These are phyloP conservation scores for Calliphora vicina DNA, from an alignment of 1,140 invertebrate species.

Conservation along the genomic window DNA sequence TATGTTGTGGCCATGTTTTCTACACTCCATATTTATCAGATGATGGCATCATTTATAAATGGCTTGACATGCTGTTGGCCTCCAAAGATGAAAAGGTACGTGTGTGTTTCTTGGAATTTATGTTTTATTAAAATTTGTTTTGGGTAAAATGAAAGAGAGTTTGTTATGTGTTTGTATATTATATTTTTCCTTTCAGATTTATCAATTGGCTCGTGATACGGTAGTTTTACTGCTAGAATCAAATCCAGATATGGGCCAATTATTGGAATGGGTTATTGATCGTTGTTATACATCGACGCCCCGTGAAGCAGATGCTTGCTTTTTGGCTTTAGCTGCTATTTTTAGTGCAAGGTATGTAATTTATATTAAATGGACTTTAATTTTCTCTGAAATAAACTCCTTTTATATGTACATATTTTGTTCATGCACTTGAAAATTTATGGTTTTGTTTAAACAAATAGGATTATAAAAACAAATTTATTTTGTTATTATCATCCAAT, in stretches of 20 bases:
- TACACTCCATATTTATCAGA: constrained; percentile 82
- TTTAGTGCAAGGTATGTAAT: constrained; percentile 88
- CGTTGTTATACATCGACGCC: constrained; percentile 92
- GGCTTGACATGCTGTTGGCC: constrained; percentile 89
- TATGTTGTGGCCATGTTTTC: constrained; percentile 95
- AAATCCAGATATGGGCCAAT: constrained; percentile 91
- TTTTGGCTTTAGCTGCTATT: constrained; percentile 92
- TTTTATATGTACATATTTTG: no score
- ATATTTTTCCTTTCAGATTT: constrained; percentile 71
- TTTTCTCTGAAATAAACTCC: background rate
- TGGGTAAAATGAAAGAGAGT: background rate
- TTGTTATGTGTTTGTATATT: background rate
- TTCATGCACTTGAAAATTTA: no score
- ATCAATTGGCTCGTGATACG: constrained; percentile 89
- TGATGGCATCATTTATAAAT: constrained; percentile 92
- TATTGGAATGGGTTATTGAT: constrained; percentile 97
- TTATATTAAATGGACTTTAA: background rate
- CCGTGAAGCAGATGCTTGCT: constrained; percentile 93
- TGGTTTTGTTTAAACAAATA: background rate
- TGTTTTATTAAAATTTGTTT: background rate
- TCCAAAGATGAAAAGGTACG: constrained; percentile 88
- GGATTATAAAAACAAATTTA: no score
- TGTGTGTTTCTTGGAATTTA: background rate
- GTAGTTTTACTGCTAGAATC: constrained; percentile 93
- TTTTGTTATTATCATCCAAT: background rate